phyloP scores from a whole-genome alignment of 2,113 vertebrate genomes.

The Mormyrus lacerda region DNA sequence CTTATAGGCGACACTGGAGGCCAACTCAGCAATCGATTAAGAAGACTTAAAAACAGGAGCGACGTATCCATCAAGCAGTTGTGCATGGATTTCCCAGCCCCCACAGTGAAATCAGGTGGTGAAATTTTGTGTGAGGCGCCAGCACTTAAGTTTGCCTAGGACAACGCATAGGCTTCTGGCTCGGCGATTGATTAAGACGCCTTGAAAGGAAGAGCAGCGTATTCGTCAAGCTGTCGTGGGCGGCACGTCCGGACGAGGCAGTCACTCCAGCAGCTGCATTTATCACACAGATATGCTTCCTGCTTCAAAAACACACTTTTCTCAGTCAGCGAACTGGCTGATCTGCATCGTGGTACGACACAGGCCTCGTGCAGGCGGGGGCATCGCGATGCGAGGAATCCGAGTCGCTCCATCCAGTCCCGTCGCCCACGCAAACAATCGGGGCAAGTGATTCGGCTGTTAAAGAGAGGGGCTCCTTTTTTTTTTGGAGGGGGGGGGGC shows the following conservation, averaged over 20 bases:
- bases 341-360: neutral
- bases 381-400: neutral
- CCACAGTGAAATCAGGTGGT: neutral
- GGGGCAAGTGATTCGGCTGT: neutral
- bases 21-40: neutral
- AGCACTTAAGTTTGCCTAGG: neutral
- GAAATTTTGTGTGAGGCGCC: neutral
- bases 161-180: neutral
- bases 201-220: neutral
- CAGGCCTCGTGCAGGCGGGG: neutral
- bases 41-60: neutral
- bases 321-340: neutral
- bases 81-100: neutral
- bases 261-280: neutral
- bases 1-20: neutral
- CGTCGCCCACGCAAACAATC: neutral
- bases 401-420: neutral
- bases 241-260: neutral
- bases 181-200: neutral
- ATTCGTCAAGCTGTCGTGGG: neutral
- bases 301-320: constrained; percentile 1
- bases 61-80: neutral
- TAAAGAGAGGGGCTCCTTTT: neutral
- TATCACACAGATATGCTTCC: neutral
- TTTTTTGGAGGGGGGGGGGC: neutral